These are phyloP conservation scores for Clarias laeviceps DNA, from an alignment of 2,797 vertebrate species.

Conservation along the genomic window DNA sequence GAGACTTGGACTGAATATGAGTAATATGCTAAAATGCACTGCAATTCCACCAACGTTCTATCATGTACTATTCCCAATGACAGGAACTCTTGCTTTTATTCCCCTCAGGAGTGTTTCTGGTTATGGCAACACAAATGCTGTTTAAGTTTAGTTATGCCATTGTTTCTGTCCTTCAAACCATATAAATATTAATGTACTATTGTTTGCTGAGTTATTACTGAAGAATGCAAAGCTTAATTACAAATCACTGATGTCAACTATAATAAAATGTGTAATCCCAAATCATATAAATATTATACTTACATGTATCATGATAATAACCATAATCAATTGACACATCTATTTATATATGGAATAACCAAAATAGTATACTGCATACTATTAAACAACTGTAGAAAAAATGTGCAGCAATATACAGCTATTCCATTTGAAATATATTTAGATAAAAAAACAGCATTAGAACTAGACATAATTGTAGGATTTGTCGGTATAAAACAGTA, in stretches of 20 bases:
- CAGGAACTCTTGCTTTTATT: constrained; percentile 1
- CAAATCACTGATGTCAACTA: not conserved
- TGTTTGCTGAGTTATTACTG: not conserved
- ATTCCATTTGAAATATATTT: not conserved
- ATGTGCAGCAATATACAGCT: not conserved
- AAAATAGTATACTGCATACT: not conserved
- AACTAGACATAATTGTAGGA: not conserved
- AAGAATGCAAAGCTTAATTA: not conserved
- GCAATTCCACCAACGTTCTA: constrained; percentile 44
- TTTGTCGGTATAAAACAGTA: not conserved
- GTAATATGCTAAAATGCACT: constrained; percentile 49
- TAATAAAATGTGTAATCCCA: not conserved
- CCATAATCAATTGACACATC: not conserved
- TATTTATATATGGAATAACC: not conserved
- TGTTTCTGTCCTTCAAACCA: not conserved
- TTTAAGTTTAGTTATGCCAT: not conserved
- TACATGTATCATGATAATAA: no score
- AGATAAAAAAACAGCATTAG: no score
- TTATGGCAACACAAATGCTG: constrained; percentile 3
- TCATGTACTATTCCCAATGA: constrained; percentile 33
- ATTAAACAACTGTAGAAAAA: not conserved
- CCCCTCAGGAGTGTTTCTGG: constrained; percentile 7
- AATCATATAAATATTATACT: no score
- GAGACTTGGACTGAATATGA: constrained; percentile 51
- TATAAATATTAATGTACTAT: not conserved